Evolutionary conservation across 2,888 invertebrate genomes (phyloP), one percentile per base, ranked within the genome.

Genomic region (Piscicola geometra): DNA sequence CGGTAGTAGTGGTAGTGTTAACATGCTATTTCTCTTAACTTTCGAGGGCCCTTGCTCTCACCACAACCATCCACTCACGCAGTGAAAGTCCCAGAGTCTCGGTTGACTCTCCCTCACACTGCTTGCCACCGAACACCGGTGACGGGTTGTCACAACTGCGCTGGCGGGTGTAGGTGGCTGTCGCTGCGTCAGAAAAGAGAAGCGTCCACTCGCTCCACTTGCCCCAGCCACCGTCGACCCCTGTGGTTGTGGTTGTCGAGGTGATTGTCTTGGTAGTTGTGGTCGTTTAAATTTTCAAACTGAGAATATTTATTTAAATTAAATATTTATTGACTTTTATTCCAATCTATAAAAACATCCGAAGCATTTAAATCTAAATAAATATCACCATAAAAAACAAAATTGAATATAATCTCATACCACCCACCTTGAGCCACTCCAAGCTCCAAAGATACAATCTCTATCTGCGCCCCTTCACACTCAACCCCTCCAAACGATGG

Each of bases 121-220:
- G 69, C 35, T 64, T 73, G 15, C 77, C 77, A 25, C 77, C 77
- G 33, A 76, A 69, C 56, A 50, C 72, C 21, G 77, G 76, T 28
- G 72, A 50, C 28, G 77, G 77, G 30, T 60, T 41, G 50, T 75
- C 68, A 60, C 77, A 77, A 28, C 28, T 75, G 35, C 77, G 60
- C 41, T 47, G 35, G 32, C 76, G 30, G 21, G 56, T 50, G 35
- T 64, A 69, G 32, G 64, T 73, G 41, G 52, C 76, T 15, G 60
- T 70, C 5, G 64, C 71, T 35, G 71, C 77, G 30, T 76, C 76
- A 21, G 33, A 47, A 25, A 35, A 60, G 36, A 71, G 41, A 12
- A 36, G 33, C 1, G 69, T 52, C 76, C 76, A 77, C 2, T 72
- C 69, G 41, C 71, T 36, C 75, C 75, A 77, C 32, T 25, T 30